phyloP scores from a whole-genome alignment of 2,797 vertebrate species.

The Pseudocheirus occidentalis region DNA sequence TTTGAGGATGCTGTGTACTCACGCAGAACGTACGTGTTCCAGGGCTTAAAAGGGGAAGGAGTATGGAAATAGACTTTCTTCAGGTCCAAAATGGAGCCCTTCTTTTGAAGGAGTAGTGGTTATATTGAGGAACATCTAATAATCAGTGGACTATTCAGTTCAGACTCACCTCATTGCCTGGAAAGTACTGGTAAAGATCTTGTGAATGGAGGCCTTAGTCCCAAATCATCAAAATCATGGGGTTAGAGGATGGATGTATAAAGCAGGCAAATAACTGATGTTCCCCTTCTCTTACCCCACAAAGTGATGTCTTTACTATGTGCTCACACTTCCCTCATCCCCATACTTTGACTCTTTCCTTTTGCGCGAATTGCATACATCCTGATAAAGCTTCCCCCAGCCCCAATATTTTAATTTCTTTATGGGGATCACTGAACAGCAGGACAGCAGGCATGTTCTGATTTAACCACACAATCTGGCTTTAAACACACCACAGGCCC shows the following conservation, averaged over 20 bases:
- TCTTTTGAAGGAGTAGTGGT: neutral
- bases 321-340: neutral
- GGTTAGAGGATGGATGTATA: neutral
- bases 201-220: neutral
- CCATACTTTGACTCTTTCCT: neutral
- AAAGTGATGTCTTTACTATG: neutral
- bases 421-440: too few relatives aligned
- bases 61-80: neutral
- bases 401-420: too few relatives aligned
- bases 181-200: neutral
- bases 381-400: too few relatives aligned
- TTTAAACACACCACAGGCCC: too few relatives aligned
- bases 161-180: neutral
- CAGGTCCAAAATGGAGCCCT: neutral
- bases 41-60: neutral
- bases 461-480: too few relatives aligned
- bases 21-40: too few relatives aligned
- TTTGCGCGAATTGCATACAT: neutral
- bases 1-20: neutral
- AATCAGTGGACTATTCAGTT: neutral
- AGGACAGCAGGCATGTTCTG: too few relatives aligned
- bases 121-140: neutral
- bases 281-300: neutral
- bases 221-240: neutral
- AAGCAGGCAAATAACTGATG: neutral